Conservation (phyloP, 1,140 invertebrate genomes). For the Oscheius sp. region DNA sequence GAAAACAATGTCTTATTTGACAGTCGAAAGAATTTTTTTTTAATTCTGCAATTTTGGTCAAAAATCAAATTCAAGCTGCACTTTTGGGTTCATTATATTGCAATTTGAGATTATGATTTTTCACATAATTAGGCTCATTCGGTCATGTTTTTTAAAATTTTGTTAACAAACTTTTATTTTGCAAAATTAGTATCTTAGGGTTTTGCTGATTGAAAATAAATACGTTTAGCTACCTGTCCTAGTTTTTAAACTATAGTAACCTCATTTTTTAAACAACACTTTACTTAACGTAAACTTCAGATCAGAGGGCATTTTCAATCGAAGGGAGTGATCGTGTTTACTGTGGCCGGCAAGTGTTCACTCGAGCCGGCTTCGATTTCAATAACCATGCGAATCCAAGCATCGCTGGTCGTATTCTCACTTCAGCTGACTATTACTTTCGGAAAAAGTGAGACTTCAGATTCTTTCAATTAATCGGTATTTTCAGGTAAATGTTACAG, state of each 20-base stretch:
- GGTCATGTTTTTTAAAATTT: no score
- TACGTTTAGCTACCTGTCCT: neutral
- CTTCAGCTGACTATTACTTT: neutral
- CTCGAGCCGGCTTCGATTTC: neutral
- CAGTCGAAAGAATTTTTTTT: no score
- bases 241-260: neutral
- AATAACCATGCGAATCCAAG: neutral
- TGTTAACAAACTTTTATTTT: neutral
- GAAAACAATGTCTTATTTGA: no score
- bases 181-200: neutral
- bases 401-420: neutral
- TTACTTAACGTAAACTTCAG: neutral
- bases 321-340: neutral
- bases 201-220: neutral
- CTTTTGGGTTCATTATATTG: no score
- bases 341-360: neutral
- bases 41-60: no score
- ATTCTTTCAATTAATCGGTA: neutral
- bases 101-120: no score
- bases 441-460: neutral
- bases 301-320: neutral
- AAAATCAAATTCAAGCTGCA: no score
- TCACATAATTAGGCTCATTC: no score
- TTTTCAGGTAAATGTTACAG: constrained; percentile 17
- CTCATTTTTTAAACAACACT: no score